Evolutionary conservation across 2,888 invertebrate genomes (phyloP).

Genomic region (Lysandra coridon): DNA sequence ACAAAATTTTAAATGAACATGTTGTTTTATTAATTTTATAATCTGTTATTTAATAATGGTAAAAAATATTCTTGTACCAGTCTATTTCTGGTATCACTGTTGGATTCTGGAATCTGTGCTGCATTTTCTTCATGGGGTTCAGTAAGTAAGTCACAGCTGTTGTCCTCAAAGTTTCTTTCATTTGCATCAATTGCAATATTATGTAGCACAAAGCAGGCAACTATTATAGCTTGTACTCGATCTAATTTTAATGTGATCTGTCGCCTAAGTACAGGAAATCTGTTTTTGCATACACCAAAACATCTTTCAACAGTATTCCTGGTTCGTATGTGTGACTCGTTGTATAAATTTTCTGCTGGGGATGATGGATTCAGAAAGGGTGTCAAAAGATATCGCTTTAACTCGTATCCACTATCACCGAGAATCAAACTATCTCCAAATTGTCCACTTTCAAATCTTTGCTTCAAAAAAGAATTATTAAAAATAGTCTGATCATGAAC

Average conservation of each 20-base stretch:
- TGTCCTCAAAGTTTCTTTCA: slow-evolving; percentile 31
- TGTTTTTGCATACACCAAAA: slow-evolving; percentile 30
- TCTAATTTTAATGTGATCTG: slow-evolving; percentile 33
- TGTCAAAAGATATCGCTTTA: slow-evolving; percentile 37
- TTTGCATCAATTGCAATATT: slow-evolving; percentile 36
- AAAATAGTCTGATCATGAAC: slow-evolving; percentile 39
- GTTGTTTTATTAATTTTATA: too few species aligned
- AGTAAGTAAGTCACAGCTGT: slow-evolving; percentile 18
- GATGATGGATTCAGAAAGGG: slow-evolving; percentile 36
- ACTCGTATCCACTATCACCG: slow-evolving; percentile 39
- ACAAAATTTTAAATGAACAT: too few species aligned
- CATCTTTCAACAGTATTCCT: slow-evolving; percentile 35
- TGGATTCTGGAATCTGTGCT: neutral
- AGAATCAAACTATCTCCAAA: slow-evolving; percentile 38
- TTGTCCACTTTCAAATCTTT: slow-evolving; percentile 36
- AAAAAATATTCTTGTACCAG: slow-evolving; percentile 24
- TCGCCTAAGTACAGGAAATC: slow-evolving; percentile 38
- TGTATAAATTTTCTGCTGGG: slow-evolving; percentile 38
- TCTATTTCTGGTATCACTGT: slow-evolving; percentile 29
- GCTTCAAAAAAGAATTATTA: slow-evolving; percentile 35
- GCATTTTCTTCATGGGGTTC: slow-evolving; percentile 13
- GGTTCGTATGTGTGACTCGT: slow-evolving; percentile 40
- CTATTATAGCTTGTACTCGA: slow-evolving; percentile 34
- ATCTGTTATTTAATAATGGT: slow-evolving; percentile 4
- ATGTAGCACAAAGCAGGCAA: slow-evolving; percentile 36